Conservation (phyloP, 2,888 invertebrate genomes). For the Strigamia maritima region DNA sequence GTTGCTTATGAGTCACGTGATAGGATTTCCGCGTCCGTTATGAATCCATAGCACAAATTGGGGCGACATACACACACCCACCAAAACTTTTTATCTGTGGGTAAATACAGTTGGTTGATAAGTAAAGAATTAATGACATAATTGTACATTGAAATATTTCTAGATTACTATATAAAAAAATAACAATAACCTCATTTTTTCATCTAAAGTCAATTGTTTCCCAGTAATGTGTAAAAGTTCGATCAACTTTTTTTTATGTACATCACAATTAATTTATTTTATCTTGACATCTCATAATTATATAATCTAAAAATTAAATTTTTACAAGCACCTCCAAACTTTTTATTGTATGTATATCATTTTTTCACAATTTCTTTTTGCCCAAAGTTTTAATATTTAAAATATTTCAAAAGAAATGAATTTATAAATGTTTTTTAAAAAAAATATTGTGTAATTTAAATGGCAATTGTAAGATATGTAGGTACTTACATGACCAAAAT, state of each 20-base stretch:
- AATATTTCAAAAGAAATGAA: too few relatives aligned
- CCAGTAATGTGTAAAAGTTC: background rate
- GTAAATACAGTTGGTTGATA: background rate
- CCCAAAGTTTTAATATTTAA: background rate
- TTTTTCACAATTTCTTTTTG: background rate
- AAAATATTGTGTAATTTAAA: too few relatives aligned
- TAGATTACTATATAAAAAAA: background rate
- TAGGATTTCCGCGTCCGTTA: constrained; percentile 26
- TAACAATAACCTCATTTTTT: background rate
- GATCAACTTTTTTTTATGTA: background rate
- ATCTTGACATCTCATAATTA: constrained; percentile 18
- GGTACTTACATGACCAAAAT: background rate
- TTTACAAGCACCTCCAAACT: background rate
- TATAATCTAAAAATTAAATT: background rate
- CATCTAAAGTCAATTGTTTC: background rate
- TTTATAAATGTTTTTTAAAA: too few relatives aligned
- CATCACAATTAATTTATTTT: background rate
- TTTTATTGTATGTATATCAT: background rate
- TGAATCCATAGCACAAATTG: constrained; percentile 6
- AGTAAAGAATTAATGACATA: background rate
- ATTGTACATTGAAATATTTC: background rate
- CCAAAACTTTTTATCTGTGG: background rate
- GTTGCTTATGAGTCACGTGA: background rate
- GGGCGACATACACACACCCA: constrained; percentile 16
- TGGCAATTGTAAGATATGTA: too few relatives aligned